A percentile compares a stretch with the other conserved stretches of the same genome.
These are phyloP conservation scores for Gymnothorax reevesii DNA, from an alignment of 2,797 vertebrate species.

Conservation along the genomic window DNA sequence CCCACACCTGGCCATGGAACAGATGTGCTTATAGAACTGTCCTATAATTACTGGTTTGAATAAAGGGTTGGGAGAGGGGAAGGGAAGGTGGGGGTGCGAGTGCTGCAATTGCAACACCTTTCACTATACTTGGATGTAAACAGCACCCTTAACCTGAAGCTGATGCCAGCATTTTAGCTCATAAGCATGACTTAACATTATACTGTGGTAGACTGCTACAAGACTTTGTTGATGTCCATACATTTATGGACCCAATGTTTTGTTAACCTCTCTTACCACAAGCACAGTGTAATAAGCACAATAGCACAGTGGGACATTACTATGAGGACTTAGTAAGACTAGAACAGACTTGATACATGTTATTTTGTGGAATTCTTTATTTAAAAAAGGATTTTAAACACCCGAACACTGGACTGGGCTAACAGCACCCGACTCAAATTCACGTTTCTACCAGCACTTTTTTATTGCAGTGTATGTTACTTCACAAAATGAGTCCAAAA, in stretches of 20 bases:
- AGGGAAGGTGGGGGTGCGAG: too few species aligned
- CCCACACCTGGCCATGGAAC: too few species aligned
- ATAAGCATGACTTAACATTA: too few species aligned
- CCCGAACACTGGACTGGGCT: not conserved
- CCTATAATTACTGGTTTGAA: too few species aligned
- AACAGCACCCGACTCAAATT: not conserved
- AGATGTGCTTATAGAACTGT: too few species aligned
- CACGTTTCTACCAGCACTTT: not conserved
- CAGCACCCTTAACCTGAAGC: too few species aligned
- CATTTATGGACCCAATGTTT: not conserved
- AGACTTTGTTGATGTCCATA: too few species aligned
- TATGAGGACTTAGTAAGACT: not conserved
- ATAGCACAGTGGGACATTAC: not conserved
- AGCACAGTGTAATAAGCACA: not conserved
- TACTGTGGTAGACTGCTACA: too few species aligned
- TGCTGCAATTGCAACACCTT: too few species aligned
- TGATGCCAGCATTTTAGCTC: too few species aligned
- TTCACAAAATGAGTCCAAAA: not conserved
- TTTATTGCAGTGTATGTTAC: not conserved
- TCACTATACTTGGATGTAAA: too few species aligned
- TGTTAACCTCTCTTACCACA: constrained; percentile 8
- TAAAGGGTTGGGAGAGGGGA: too few species aligned
- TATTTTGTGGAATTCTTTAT: not conserved
- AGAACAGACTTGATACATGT: not conserved
- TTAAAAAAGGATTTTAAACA: not conserved